Evolutionary conservation across 2,113 vertebrate species (phyloP).

Genomic region (Odontesthes bonariensis): DNA sequence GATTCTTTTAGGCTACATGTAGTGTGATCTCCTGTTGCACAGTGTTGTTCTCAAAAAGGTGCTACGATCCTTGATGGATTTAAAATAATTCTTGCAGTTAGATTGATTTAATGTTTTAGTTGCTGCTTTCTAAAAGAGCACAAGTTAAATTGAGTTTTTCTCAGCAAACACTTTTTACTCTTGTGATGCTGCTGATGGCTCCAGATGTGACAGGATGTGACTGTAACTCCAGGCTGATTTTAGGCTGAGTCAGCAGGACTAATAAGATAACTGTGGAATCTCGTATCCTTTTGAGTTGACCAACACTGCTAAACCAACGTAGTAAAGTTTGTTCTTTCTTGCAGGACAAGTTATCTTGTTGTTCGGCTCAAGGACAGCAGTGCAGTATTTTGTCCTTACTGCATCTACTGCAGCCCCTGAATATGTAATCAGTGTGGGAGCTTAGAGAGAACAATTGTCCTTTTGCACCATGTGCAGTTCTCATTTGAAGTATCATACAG

Average conservation of each 20-base stretch:
- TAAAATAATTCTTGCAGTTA: not conserved
- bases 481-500: not conserved
- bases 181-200: conserved; percentile 12
- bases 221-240: not conserved
- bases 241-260: conserved; percentile 42
- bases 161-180: conserved; percentile 1
- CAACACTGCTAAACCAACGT: conserved; percentile 23
- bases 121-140: not conserved
- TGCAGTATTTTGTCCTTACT: conserved; percentile 16
- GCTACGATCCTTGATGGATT: too few relatives aligned
- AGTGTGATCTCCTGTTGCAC: not conserved
- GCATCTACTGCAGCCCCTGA: conserved; percentile 29
- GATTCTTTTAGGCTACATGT: not conserved
- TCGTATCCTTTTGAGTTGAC: conserved; percentile 26
- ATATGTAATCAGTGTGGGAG: not conserved
- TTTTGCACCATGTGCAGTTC: not conserved
- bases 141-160: not conserved
- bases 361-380: conserved; percentile 13
- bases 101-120: not conserved
- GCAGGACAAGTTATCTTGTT: conserved; percentile 6
- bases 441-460: not conserved
- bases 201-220: not conserved
- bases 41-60: not conserved
- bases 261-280: conserved; percentile 47
- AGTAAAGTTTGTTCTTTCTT: conserved; percentile 19